phyloP scores from a whole-genome alignment of 2,888 invertebrate genomes.

The Xanthia togata region DNA sequence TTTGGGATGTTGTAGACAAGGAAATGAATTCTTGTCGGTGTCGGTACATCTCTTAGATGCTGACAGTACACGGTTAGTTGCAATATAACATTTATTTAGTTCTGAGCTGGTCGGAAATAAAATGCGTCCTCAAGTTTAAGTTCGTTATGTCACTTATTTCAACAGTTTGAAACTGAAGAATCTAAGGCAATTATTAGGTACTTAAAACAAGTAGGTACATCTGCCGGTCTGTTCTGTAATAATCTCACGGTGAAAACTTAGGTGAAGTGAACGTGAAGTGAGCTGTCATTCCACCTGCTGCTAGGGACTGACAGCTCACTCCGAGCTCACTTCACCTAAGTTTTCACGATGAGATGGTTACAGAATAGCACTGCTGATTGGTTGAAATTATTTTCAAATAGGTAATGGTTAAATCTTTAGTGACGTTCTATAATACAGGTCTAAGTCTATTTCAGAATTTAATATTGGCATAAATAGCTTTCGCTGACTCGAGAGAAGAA shows the following conservation, averaged over 20 bases:
- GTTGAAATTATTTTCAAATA: not conserved
- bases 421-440: not conserved
- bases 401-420: not conserved
- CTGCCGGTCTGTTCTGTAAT: no score
- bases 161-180: not conserved
- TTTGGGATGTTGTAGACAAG: not conserved
- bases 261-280: no score
- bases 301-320: no score
- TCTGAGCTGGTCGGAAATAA: conserved; percentile 21
- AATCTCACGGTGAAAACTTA: no score
- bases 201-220: not conserved
- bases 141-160: conserved; percentile 42
- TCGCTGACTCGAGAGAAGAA: not conserved
- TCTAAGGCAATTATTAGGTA: no score
- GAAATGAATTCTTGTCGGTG: not conserved
- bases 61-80: conserved; percentile 9
- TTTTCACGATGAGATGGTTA: no score
- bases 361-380: no score
- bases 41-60: not conserved
- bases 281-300: no score
- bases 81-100: conserved; percentile 46
- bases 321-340: no score
- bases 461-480: not conserved
- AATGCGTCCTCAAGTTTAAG: conserved; percentile 30
- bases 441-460: not conserved